Evolutionary conservation across 2,113 vertebrate genomes (phyloP).

Genomic region (Sylvia atricapilla): DNA sequence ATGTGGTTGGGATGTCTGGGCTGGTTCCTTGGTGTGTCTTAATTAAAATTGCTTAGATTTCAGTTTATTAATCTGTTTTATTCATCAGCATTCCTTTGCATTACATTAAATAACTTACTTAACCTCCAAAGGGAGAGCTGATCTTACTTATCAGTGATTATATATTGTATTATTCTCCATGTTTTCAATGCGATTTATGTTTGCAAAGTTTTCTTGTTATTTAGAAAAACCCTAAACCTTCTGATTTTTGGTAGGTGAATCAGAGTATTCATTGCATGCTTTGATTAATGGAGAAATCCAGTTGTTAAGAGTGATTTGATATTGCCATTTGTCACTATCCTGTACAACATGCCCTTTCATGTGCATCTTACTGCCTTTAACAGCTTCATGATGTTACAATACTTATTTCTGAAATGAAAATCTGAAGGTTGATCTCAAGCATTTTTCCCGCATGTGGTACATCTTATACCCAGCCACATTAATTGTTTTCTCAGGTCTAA

Average conservation of each 20-base stretch:
- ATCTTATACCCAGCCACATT: background rate
- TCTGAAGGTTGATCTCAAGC: background rate
- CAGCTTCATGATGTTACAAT: background rate
- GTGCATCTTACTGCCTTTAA: background rate
- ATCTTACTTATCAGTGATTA: background rate
- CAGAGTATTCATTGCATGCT: background rate
- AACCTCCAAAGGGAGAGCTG: background rate
- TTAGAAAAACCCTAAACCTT: background rate
- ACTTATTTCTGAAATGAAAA: background rate
- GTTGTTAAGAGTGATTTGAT: background rate
- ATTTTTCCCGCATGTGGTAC: background rate
- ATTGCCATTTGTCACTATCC: background rate
- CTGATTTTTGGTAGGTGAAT: background rate
- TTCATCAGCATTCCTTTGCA: background rate
- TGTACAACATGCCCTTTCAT: background rate
- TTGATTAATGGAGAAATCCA: background rate
- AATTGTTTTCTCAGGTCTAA: background rate
- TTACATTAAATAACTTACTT: background rate
- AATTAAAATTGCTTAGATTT: background rate
- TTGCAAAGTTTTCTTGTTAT: background rate
- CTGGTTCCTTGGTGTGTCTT: background rate
- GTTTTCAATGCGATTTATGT: background rate
- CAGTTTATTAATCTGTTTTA: background rate
- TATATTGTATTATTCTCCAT: background rate
- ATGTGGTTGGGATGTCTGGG: background rate